These are phyloP conservation scores for Girardinus metallicus DNA, from an alignment of 2,797 vertebrate species.

Conservation along the genomic window DNA sequence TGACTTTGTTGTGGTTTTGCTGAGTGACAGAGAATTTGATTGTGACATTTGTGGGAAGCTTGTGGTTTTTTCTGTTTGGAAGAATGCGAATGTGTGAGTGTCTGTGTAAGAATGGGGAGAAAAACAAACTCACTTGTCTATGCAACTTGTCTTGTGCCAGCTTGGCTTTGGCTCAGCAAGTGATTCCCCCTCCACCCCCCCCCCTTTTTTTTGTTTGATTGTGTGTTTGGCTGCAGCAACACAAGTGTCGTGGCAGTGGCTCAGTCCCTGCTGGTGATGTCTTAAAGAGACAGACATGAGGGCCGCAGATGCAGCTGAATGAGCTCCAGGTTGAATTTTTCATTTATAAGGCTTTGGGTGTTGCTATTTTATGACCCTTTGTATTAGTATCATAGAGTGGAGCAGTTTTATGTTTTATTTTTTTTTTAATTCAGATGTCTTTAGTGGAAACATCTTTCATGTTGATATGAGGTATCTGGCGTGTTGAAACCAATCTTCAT, in stretches of 20 bases:
- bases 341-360: constrained; percentile 6
- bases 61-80: constrained; percentile 41
- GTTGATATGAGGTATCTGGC: constrained; percentile 12
- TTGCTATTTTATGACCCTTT: constrained; percentile 21
- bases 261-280: constrained; percentile 67
- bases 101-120: constrained; percentile 13
- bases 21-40: constrained; percentile 50
- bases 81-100: neutral
- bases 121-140: constrained; percentile 35
- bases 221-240: constrained; percentile 63
- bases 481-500: constrained; percentile 22
- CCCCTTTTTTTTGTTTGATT: constrained; percentile 37
- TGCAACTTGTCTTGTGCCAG: constrained; percentile 63
- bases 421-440: constrained; percentile 6
- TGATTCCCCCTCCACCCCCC: constrained; percentile 17
- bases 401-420: neutral
- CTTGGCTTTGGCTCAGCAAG: constrained; percentile 60
- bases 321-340: constrained; percentile 30
- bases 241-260: constrained; percentile 61
- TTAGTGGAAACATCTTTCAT: neutral
- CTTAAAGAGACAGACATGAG: constrained; percentile 76
- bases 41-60: constrained; percentile 56
- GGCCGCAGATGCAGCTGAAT: constrained; percentile 53
- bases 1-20: constrained; percentile 55
- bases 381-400: constrained; percentile 5